These are phyloP conservation scores for Noctua janthina DNA, from an alignment of 2,888 invertebrate species.

Conservation along the genomic window DNA sequence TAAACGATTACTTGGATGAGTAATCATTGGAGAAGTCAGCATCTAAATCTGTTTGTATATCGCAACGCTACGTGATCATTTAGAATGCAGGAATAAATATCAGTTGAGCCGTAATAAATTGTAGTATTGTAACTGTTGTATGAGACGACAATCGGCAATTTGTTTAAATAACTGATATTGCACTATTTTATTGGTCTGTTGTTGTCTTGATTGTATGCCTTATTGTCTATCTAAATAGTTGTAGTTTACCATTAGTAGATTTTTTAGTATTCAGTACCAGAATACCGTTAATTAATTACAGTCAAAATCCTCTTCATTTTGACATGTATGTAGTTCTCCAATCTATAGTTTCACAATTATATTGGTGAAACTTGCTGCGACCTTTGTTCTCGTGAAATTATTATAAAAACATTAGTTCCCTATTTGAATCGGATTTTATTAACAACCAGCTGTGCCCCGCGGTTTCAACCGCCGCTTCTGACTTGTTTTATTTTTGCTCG, in stretches of 20 bases:
- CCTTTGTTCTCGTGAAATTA: too few relatives aligned
- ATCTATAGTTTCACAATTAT: background rate
- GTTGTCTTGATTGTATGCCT: background rate
- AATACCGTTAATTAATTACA: too few relatives aligned
- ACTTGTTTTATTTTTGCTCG: too few relatives aligned
- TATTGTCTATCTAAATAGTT: background rate
- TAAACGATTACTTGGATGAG: conserved; percentile 7
- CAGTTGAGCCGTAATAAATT: conserved; percentile 41
- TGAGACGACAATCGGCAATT: conserved; percentile 25
- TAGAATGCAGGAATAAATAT: conserved; percentile 16
- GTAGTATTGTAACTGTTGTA: conserved; percentile 16
- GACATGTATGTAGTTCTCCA: background rate
- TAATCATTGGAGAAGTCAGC: conserved; percentile 4
- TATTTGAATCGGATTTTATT: too few relatives aligned
- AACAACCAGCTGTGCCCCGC: too few relatives aligned
- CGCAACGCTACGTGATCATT: conserved; percentile 22
- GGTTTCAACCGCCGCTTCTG: too few relatives aligned
- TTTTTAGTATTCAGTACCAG: too few relatives aligned
- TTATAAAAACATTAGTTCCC: too few relatives aligned
- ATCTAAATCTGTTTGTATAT: conserved; percentile 5
- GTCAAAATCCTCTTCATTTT: too few relatives aligned
- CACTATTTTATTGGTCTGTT: background rate
- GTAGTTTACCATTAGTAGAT: background rate
- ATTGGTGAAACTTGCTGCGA: too few relatives aligned
- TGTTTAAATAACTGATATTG: conserved; percentile 14